These are phyloP conservation scores for Copidosoma floridanum DNA, from an alignment of 1,140 invertebrate species.

Conservation along the genomic window DNA sequence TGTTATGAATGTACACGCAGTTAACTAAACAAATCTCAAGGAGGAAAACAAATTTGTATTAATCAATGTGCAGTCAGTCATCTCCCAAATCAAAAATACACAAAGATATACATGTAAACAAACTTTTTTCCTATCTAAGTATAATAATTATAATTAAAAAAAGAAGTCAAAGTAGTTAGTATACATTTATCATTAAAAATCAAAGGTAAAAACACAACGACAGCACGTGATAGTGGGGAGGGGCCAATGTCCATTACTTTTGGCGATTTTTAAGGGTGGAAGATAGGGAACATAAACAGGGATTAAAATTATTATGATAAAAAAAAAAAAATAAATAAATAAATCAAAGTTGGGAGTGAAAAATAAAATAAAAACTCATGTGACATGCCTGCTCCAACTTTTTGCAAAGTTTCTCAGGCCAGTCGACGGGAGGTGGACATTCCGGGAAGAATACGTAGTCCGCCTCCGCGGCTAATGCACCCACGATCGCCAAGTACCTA, in stretches of 20 bases:
- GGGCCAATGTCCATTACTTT: not conserved
- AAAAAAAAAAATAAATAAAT: constrained; percentile 22
- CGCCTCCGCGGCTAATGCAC: constrained; percentile 82
- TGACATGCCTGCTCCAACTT: constrained; percentile 86
- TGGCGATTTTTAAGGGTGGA: not conserved
- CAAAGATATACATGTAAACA: too few species aligned
- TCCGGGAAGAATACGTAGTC: constrained; percentile 98
- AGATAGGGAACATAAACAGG: not conserved
- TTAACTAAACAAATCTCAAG: too few species aligned
- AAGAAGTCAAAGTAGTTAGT: constrained; percentile 3
- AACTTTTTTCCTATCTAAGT: constrained; percentile 4
- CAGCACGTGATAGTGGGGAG: not conserved
- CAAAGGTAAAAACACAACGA: constrained; percentile 14
- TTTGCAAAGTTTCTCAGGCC: constrained; percentile 85
- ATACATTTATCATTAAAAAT: too few species aligned
- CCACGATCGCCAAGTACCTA: constrained; percentile 90
- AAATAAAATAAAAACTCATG: constrained; percentile 29
- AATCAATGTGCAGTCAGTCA: too few species aligned
- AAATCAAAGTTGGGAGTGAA: too few species aligned
- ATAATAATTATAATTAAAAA: constrained; percentile 3
- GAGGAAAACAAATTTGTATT: too few species aligned
- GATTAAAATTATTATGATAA: constrained; percentile 32
- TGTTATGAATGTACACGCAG: too few species aligned
- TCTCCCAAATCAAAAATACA: too few species aligned
- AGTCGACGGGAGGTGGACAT: constrained; percentile 85